Evolutionary conservation across 2,797 vertebrate genomes (phyloP).

Genomic region (Alcedo quadribrachys): DNA sequence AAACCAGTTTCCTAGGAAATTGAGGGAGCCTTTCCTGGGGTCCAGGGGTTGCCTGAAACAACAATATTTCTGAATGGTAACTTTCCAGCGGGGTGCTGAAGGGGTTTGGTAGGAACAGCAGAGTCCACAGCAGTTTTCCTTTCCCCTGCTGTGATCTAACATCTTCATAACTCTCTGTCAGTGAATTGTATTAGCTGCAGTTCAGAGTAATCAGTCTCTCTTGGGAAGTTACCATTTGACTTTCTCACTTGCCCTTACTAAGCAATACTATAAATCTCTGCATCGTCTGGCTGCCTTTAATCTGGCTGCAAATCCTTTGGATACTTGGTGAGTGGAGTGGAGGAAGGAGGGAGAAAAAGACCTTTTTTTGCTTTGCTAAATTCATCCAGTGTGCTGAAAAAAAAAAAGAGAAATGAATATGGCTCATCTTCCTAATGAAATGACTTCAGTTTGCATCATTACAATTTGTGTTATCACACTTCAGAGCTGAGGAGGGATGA

Average conservation of each 20-base stretch:
- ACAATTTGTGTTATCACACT: not conserved
- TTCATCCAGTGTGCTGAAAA: not conserved
- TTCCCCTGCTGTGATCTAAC: not conserved
- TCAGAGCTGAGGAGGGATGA: not conserved
- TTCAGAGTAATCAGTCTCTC: slow-evolving; percentile 54
- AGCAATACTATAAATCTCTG: slow-evolving; percentile 54
- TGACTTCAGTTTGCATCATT: not conserved
- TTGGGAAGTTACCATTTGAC: slow-evolving; percentile 28
- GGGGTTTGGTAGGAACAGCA: not conserved
- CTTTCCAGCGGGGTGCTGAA: not conserved
- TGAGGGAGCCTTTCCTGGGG: too few relatives aligned
- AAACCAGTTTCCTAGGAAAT: not conserved
- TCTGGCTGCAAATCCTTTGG: slow-evolving; percentile 20
- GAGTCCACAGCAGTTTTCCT: not conserved
- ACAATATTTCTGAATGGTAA: not conserved
- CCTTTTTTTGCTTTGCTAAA: not conserved
- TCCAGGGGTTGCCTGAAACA: not conserved
- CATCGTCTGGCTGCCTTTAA: slow-evolving; percentile 20
- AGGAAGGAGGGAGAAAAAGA: not conserved
- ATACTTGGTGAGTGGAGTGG: not conserved
- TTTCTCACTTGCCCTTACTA: slow-evolving; percentile 49
- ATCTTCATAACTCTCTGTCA: slow-evolving; percentile 54
- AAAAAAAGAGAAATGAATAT: not conserved
- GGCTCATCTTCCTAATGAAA: not conserved
- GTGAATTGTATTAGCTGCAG: slow-evolving; percentile 37